Conservation (phyloP, 2,113 vertebrate species). For the Arenaria interpres region DNA sequence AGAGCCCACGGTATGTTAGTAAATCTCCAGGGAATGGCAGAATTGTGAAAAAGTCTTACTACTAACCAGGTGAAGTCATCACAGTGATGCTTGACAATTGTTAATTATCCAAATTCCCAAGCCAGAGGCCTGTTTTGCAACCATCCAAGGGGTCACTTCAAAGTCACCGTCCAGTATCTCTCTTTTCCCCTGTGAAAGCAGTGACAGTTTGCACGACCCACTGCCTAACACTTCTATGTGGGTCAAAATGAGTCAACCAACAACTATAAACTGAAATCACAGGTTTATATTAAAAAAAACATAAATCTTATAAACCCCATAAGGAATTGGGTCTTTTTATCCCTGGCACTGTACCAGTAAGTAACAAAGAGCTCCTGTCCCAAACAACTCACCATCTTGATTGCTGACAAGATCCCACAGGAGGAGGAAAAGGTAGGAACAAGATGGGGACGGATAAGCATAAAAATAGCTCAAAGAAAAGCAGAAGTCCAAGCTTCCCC, state of each 20-base stretch:
- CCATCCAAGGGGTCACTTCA: background rate
- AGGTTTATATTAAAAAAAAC: background rate
- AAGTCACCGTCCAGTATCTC: background rate
- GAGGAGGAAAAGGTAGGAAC: background rate
- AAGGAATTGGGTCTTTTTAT: background rate
- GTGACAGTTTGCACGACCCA: background rate
- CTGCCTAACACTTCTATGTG: rapidly evolving
- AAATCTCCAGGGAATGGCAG: background rate
- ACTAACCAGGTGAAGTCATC: background rate
- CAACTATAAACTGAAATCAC: background rate
- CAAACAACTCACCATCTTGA: background rate
- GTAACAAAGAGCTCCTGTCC: background rate
- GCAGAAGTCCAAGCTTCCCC: background rate
- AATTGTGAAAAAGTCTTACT: background rate
- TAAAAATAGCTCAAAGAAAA: slow-evolving; percentile 24
- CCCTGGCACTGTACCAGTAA: background rate
- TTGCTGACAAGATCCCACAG: background rate
- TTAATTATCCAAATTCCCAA: background rate
- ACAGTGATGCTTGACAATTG: background rate
- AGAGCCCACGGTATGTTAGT: rapidly evolving
- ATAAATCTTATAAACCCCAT: background rate
- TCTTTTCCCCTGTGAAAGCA: background rate
- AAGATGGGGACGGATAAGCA: background rate
- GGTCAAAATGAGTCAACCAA: background rate
- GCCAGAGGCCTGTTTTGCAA: background rate